A percentile compares a stretch with the other conserved stretches of the same genome.
phyloP scores from a whole-genome alignment of 2,797 vertebrate genomes.

The Falco cherrug region DNA sequence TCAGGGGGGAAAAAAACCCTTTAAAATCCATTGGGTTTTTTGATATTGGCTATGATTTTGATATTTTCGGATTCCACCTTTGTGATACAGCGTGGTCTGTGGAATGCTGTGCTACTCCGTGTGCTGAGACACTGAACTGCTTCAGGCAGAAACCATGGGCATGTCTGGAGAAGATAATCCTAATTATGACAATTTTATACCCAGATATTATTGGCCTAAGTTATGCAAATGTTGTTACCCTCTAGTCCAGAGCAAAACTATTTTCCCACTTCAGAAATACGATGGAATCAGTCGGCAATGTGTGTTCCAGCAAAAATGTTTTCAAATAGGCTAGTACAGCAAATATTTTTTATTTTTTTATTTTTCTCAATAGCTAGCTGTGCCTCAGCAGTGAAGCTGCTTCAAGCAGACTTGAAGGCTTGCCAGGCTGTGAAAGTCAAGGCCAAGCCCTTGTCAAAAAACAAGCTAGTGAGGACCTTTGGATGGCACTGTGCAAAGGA shows the following conservation, averaged over 20 bases:
- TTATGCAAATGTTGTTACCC: background rate
- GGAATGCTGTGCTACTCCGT: background rate
- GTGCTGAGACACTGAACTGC: background rate
- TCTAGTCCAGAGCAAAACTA: background rate
- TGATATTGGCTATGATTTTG: background rate
- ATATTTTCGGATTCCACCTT: background rate
- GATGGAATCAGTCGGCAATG: background rate
- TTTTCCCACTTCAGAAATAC: slow-evolving; percentile 31
- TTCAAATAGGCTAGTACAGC: background rate
- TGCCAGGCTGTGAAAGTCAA: slow-evolving; percentile 19
- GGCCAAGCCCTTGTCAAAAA: background rate
- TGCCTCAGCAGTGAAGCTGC: background rate
- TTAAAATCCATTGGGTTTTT: background rate
- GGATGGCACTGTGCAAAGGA: background rate
- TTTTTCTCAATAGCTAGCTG: background rate
- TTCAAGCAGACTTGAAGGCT: background rate
- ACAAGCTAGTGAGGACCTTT: background rate
- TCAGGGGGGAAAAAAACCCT: background rate
- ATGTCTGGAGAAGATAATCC: background rate
- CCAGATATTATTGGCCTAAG: background rate
- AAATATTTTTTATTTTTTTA: background rate
- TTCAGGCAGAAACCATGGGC: background rate
- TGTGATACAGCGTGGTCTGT: rapidly evolving
- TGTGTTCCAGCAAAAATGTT: background rate
- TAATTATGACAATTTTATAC: background rate